Evolutionary conservation across 2,797 vertebrate genomes (phyloP).

Genomic region (Poeciliopsis paucimaculata): DNA sequence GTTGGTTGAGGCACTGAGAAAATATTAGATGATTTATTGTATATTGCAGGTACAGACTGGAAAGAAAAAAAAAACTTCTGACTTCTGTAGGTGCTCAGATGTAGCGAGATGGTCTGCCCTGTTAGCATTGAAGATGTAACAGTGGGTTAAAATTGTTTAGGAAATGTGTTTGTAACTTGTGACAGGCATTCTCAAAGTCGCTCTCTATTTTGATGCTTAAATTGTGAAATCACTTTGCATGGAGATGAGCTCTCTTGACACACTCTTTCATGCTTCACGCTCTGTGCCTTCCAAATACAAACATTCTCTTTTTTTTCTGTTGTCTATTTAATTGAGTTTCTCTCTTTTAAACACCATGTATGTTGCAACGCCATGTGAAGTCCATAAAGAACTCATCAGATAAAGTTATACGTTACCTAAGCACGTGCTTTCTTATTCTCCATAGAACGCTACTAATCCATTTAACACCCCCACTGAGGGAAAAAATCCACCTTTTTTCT

Average conservation of each 20-base stretch:
- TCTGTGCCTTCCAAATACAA: conserved; percentile 4
- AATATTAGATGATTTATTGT: conserved; percentile 30
- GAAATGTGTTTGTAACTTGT: conserved; percentile 56
- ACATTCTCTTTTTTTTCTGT: neutral
- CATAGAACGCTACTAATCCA: conserved; percentile 55
- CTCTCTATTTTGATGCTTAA: conserved; percentile 63
- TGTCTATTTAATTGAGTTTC: conserved; percentile 6
- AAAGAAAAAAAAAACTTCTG: conserved; percentile 25
- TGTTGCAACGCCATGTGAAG: conserved; percentile 14
- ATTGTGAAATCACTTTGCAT: conserved; percentile 68
- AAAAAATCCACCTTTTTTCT: conserved; percentile 30
- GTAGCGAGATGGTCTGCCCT: conserved; percentile 9
- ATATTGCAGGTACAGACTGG: conserved; percentile 29
- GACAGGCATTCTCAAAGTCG: conserved; percentile 53
- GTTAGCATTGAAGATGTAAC: conserved; percentile 47
- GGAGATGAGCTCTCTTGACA: conserved; percentile 59
- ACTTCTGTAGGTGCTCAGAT: conserved; percentile 23
- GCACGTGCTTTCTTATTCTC: conserved; percentile 42
- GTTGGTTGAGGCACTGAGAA: conserved; percentile 31
- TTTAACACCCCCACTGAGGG: conserved; percentile 52
- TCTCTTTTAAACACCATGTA: conserved; percentile 1
- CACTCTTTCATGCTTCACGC: conserved; percentile 44
- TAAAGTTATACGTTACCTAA: conserved; percentile 43
- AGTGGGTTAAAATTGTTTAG: conserved; percentile 62
- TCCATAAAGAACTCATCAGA: conserved; percentile 54